These are phyloP conservation scores for Vanessa cardui DNA, from an alignment of 2,888 invertebrate species.

Conservation along the genomic window DNA sequence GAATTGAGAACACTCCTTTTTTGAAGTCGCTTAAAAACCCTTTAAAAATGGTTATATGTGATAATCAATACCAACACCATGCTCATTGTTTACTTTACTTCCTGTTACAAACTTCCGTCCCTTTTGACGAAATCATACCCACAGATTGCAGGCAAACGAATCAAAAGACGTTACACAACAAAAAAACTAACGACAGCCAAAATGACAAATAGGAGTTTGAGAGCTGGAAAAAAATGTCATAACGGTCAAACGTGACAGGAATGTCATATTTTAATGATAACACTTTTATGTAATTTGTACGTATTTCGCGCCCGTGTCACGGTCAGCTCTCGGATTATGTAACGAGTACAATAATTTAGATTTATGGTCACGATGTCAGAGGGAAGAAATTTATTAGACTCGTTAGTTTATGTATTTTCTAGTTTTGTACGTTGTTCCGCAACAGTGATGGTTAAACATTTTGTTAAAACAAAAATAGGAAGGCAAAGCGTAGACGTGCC, in stretches of 20 bases:
- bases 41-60: too few species aligned
- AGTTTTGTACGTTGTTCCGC: neutral
- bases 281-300: conserved; percentile 6
- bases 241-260: neutral
- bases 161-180: too few species aligned
- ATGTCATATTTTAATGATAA: conserved; percentile 1
- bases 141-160: too few species aligned
- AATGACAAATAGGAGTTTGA: neutral
- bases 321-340: conserved; percentile 3
- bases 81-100: too few species aligned
- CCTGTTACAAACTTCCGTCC: too few species aligned
- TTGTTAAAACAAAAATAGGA: too few species aligned
- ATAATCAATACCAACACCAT: too few species aligned
- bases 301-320: conserved; percentile 1
- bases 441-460: neutral
- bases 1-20: too few species aligned
- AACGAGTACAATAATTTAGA: neutral
- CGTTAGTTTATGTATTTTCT: neutral
- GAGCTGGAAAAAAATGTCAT: neutral
- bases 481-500: too few species aligned
- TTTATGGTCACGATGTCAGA: neutral
- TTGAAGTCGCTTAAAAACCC: too few species aligned
- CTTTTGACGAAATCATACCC: too few species aligned
- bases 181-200: too few species aligned
- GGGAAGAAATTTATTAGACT: neutral